A percentile compares a stretch with the other conserved stretches of the same genome.
phyloP scores from a whole-genome alignment of 2,888 invertebrate genomes.

The Pasiphila rectangulata region DNA sequence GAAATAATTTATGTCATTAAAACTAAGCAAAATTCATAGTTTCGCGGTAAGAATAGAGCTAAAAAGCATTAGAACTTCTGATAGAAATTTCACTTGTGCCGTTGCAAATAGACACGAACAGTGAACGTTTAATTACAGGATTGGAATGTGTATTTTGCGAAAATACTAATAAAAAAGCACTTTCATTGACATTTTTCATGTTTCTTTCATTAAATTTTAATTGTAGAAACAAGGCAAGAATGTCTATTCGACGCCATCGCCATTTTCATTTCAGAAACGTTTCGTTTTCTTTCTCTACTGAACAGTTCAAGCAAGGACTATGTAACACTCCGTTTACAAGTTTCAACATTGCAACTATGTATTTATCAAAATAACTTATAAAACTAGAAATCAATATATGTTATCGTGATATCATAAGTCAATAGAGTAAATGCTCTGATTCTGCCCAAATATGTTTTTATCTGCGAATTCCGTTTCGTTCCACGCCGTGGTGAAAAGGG shows the following conservation, averaged over 20 bases:
- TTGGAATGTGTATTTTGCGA: not conserved
- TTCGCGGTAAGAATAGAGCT: slow-evolving; percentile 61
- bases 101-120: not conserved
- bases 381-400: no score
- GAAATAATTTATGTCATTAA: not conserved
- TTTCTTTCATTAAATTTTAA: slow-evolving; percentile 1
- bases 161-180: not conserved
- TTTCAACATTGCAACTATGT: no score
- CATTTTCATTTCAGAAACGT: slow-evolving; percentile 1
- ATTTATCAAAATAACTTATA: no score
- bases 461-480: no score
- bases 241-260: slow-evolving; percentile 18
- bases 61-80: slow-evolving; percentile 70
- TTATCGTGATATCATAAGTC: no score
- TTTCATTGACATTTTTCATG: not conserved
- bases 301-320: not conserved
- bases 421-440: no score
- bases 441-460: no score
- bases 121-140: not conserved
- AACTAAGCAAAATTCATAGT: slow-evolving; percentile 33
- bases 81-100: slow-evolving; percentile 4
- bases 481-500: no score
- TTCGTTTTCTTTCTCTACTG: not conserved
- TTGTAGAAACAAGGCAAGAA: slow-evolving; percentile 1
- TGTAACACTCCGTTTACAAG: no score